These are phyloP conservation scores for Dasyurus viverrinus DNA, from an alignment of 2,113 vertebrate species.

Conservation along the genomic window DNA sequence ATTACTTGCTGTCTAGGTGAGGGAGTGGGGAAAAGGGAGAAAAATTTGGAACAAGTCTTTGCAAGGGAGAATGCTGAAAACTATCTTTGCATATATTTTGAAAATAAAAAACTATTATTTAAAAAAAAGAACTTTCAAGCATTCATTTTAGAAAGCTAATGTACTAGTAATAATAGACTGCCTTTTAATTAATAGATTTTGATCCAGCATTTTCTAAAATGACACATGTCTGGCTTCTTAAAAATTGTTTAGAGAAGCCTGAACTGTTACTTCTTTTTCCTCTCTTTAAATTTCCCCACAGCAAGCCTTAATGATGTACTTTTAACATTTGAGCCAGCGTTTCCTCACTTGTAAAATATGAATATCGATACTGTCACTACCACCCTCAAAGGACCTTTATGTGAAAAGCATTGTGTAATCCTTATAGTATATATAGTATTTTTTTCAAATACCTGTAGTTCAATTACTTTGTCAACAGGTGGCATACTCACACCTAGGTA, in stretches of 20 bases:
- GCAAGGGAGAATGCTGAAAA: too few relatives aligned
- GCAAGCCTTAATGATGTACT: constrained; percentile 8
- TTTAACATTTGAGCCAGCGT: constrained; percentile 17
- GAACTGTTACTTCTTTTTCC: constrained; percentile 17
- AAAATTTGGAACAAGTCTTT: too few relatives aligned
- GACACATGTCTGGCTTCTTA: background rate
- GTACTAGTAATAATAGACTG: constrained; percentile 13
- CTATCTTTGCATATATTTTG: too few relatives aligned
- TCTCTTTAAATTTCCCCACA: constrained; percentile 40
- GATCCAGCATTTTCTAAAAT: constrained; percentile 12
- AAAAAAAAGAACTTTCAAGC: too few relatives aligned
- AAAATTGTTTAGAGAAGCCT: constrained; percentile 10
- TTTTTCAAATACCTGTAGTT: background rate
- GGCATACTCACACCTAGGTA: background rate
- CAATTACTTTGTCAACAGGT: background rate
- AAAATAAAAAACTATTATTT: too few relatives aligned
- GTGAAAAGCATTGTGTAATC: background rate
- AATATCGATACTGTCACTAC: background rate
- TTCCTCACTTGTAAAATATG: constrained; percentile 5
- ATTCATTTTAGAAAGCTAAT: background rate
- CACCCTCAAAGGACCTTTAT: background rate
- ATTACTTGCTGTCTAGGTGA: too few relatives aligned
- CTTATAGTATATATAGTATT: background rate
- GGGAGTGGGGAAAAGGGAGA: too few relatives aligned
- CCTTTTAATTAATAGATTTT: background rate